Evolutionary conservation across 2,797 vertebrate genomes (phyloP).

Genomic region (Gymnodraco acuticeps): DNA sequence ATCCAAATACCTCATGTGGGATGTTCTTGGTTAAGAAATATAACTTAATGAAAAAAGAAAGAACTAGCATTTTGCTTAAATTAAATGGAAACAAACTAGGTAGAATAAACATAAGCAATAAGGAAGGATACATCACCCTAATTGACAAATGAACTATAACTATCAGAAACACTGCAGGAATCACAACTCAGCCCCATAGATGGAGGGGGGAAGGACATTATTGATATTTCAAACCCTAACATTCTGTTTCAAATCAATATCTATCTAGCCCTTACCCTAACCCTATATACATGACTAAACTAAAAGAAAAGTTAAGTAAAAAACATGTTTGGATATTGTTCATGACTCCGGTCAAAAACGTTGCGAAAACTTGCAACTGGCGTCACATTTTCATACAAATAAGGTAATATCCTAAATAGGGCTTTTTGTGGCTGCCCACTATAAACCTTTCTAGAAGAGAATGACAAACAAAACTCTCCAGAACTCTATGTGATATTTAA

Average conservation of each 20-base stretch:
- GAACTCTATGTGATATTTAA: background rate
- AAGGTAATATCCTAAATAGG: no score
- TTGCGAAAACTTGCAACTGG: no score
- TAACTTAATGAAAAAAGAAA: background rate
- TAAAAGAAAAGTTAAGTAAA: no score
- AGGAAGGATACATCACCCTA: background rate
- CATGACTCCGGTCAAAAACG: no score
- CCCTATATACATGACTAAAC: no score
- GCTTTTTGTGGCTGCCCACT: no score
- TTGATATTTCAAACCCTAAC: no score
- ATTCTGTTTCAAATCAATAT: no score
- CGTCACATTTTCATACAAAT: no score
- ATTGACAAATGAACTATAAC: background rate
- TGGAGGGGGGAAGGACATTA: background rate
- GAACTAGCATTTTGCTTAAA: background rate
- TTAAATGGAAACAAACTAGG: conserved; percentile 2
- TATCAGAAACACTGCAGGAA: background rate
- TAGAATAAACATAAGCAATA: background rate
- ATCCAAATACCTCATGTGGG: background rate
- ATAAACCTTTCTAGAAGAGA: background rate
- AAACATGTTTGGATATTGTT: no score
- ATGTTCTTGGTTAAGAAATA: background rate
- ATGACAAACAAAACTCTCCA: background rate
- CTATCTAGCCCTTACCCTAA: no score
- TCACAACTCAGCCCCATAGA: background rate